Evolutionary conservation across 23 tunicate genomes (phyloP).

Genomic region (Styela clava): DNA sequence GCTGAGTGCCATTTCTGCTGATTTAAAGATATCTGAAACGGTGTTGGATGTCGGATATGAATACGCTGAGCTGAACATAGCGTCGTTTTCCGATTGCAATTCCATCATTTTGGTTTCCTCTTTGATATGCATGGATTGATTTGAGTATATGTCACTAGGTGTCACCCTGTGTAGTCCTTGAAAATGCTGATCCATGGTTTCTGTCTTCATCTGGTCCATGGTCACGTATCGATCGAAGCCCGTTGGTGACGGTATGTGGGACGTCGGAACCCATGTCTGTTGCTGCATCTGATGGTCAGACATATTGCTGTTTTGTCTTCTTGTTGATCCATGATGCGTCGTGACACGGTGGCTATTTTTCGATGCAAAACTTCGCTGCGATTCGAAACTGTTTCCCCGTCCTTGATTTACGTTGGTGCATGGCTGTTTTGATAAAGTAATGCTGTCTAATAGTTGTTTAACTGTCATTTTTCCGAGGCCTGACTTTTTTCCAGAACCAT

Average conservation of each 20-base stretch:
- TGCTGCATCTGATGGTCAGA: neutral
- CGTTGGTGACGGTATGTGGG: conserved; percentile 11
- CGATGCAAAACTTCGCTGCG: conserved; percentile 2
- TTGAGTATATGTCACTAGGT: conserved; percentile 5
- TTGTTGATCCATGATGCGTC: neutral
- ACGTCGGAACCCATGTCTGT: conserved; percentile 9
- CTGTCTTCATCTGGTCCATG: conserved; percentile 12
- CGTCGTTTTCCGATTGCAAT: conserved; percentile 12
- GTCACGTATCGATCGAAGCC: conserved; percentile 11
- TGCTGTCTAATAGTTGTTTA: conserved; percentile 17
- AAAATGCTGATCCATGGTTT: conserved; percentile 20
- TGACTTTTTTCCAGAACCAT: neutral
- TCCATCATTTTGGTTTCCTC: conserved; percentile 16
- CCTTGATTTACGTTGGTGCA: neutral
- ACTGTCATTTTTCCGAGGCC: conserved; percentile 13
- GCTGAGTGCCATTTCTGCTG: conserved; percentile 8
- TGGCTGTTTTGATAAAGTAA: conserved; percentile 7
- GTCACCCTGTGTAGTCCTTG: neutral
- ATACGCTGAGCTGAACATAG: conserved; percentile 6
- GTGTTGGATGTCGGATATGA: conserved; percentile 3
- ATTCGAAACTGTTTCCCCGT: neutral
- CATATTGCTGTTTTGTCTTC: neutral
- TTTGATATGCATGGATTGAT: conserved; percentile 23
- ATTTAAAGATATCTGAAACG: conserved; percentile 7
- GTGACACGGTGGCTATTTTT: neutral